Evolutionary conservation across 2,113 vertebrate genomes (phyloP).

Genomic region (Pygoscelis adeliae): DNA sequence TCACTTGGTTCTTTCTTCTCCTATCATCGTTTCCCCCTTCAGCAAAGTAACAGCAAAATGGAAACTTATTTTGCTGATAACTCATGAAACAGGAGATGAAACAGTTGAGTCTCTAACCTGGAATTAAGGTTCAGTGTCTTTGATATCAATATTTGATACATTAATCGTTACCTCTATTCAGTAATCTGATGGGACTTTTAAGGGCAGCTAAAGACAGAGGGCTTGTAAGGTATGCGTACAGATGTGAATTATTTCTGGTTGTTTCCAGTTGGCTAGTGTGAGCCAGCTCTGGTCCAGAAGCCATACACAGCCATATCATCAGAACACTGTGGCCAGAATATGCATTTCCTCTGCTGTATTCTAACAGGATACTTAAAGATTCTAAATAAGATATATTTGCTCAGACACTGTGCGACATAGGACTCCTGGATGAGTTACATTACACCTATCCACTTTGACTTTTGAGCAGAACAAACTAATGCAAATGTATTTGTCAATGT

Average conservation of each 20-base stretch:
- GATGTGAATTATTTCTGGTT: neutral
- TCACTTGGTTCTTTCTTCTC: neutral
- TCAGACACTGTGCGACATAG: neutral
- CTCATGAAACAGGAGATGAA: neutral
- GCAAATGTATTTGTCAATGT: neutral
- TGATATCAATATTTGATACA: neutral
- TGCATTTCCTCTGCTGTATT: neutral
- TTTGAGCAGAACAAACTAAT: neutral
- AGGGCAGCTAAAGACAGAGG: neutral
- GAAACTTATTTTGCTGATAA: neutral
- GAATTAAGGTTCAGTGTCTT: neutral
- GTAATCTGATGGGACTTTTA: neutral
- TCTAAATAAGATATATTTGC: neutral
- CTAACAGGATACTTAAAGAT: neutral
- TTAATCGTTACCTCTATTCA: neutral
- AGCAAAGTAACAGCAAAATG: neutral
- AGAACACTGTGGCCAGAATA: neutral
- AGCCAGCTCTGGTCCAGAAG: neutral
- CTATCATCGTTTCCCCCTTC: neutral
- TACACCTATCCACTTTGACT: neutral
- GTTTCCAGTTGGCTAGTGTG: neutral
- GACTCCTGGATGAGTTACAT: neutral
- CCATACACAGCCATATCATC: neutral
- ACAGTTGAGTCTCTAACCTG: neutral
- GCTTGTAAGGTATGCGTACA: neutral